Base-by-base conservation (phyloP, 2,888 invertebrate species). In the Patella pellucida region DNA sequence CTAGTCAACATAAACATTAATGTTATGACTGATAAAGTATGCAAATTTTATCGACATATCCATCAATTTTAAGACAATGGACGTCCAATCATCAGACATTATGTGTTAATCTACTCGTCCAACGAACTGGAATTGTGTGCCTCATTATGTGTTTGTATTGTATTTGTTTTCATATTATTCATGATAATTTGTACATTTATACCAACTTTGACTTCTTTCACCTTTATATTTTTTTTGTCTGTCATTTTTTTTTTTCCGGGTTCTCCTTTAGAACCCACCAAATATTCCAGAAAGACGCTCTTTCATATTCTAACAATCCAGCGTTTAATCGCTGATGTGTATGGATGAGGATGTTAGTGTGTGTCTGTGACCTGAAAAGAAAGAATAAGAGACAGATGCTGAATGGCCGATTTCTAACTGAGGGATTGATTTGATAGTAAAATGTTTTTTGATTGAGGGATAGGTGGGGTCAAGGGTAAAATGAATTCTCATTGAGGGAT, bases 201-300 rank as follows among this genome's bases (percentile, higher is more conserved):
- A 62, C 19, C 62, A 62, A 62, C 23, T 14, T n/a, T 23, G 12
- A 23, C 62, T 62, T 62, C 62, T 19, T 62, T 62, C 62, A 12
- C 23, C 62, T 62, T 62, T 23, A 62, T 14, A 19, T 62, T 62
- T 75, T 56, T 74, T 74, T 74, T 71, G 51, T 71, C 56, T 74
- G 27, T 52, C 41, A 68, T 68, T 74, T 69, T 70, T 82, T n/a
- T 82, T 81, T 79, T 69, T 77, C 82, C 81, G 76, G 86, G 88
- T 86, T 84, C 85, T 88, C 86, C 82, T 87, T 88, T 73, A 87
- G 88, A 87, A 82, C 85, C 88, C 88, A 81, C 87, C 83, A 83
- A 80, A 62, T 80, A 56, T 78, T 81, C 84, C 84, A 79, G 84
- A 82, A 83, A 83, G 79, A 76, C 74, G 51, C 74, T 75, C 70